These are phyloP conservation scores for Pyrrhura leucotis DNA, from an alignment of 2,797 vertebrate genomes.

Conservation along the genomic window DNA sequence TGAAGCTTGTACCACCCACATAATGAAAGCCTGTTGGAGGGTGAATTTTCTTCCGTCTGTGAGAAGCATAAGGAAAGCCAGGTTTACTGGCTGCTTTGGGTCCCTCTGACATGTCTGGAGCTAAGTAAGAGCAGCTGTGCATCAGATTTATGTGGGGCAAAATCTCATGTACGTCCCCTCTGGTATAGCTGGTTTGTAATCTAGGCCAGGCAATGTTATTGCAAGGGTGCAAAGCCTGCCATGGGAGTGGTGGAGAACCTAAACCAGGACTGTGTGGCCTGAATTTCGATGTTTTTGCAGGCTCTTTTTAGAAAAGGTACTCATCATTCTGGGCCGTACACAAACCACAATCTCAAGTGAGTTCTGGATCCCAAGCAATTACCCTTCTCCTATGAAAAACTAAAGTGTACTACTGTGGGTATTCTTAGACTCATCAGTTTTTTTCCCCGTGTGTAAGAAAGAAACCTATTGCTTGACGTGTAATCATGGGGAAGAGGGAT, in stretches of 20 bases:
- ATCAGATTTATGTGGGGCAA: background rate
- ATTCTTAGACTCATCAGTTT: background rate
- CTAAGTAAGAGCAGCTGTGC: background rate
- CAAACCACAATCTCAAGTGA: constrained; percentile 33
- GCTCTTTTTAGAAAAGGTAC: constrained; percentile 45
- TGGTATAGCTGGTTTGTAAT: background rate
- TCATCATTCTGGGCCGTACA: constrained; percentile 40
- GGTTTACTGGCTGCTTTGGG: background rate
- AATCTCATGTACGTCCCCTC: background rate
- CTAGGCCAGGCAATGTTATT: background rate
- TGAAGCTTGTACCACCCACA: background rate
- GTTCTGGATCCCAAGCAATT: constrained; percentile 43
- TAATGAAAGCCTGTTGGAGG: background rate
- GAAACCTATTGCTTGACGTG: background rate
- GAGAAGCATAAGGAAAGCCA: background rate
- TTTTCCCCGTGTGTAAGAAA: background rate
- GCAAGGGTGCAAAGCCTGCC: background rate
- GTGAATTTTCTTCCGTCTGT: background rate
- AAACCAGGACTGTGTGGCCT: background rate
- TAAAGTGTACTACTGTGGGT: background rate
- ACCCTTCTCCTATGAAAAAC: constrained; percentile 31
- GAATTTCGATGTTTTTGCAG: constrained; percentile 53
- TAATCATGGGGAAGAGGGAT: background rate
- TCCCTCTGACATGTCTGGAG: background rate
- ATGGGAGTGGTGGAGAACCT: background rate